These are phyloP conservation scores for Napeogenes inachia DNA, from an alignment of 2,888 invertebrate species.

Conservation along the genomic window DNA sequence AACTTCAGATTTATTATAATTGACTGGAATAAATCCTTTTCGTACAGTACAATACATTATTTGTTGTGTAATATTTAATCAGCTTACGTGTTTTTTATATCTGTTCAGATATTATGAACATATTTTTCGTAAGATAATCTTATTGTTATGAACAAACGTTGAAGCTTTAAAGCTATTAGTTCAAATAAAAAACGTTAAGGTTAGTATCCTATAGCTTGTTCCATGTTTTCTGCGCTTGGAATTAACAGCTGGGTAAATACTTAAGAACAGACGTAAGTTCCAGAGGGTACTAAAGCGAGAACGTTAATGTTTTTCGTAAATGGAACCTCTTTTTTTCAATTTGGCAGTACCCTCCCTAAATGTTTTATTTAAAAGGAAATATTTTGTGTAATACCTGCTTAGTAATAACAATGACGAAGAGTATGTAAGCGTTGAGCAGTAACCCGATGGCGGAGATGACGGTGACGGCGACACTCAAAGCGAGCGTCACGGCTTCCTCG, in stretches of 20 bases:
- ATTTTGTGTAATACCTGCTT: conserved; percentile 76
- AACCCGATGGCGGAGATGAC: conserved; percentile 83
- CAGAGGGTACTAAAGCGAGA: too few species aligned
- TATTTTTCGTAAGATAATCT: too few species aligned
- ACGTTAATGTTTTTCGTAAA: neutral
- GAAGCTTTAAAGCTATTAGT: too few species aligned
- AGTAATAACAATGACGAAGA: conserved; percentile 83
- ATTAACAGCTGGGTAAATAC: neutral
- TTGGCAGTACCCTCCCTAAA: neutral
- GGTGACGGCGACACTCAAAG: conserved; percentile 82
- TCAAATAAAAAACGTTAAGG: neutral
- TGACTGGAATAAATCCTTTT: neutral
- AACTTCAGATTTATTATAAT: too few species aligned
- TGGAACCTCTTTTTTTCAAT: neutral
- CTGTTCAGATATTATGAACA: too few species aligned
- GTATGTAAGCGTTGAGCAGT: conserved; percentile 84
- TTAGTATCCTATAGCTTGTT: neutral
- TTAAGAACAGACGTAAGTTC: conserved; percentile 5
- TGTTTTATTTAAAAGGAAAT: neutral
- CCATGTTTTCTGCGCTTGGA: neutral
- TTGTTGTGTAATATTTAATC: neutral
- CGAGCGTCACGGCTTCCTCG: conserved; percentile 79
- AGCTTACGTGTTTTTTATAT: neutral
- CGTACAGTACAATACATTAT: neutral
- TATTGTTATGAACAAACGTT: too few species aligned